phyloP scores from a whole-genome alignment of 2,113 vertebrate genomes.

The Sclerurus mexicanus region DNA sequence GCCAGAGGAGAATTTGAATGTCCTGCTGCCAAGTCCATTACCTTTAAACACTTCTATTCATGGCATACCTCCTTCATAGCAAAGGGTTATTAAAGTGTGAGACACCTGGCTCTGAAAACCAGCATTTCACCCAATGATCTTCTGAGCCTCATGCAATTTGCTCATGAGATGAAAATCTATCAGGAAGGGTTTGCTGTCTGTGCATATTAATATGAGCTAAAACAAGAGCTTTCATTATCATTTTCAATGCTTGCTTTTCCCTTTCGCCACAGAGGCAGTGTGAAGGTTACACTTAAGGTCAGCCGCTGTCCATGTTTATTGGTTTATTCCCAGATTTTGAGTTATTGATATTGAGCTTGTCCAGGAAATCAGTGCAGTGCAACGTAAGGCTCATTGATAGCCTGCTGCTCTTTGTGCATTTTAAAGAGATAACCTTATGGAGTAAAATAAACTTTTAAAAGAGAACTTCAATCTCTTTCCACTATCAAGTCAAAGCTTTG shows the following conservation, averaged over 20 bases:
- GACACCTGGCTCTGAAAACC: not conserved
- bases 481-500: not conserved
- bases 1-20: not conserved
- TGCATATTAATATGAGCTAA: constrained; percentile 43
- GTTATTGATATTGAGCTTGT: constrained; percentile 45
- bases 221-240: constrained; percentile 27
- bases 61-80: not conserved
- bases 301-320: not conserved
- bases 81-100: not conserved
- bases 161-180: constrained; percentile 28
- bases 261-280: constrained; percentile 15
- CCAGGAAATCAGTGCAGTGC: constrained; percentile 24
- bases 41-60: not conserved
- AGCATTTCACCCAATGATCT: constrained; percentile 16
- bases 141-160: constrained; percentile 24
- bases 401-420: constrained; percentile 41
- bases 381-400: constrained; percentile 47
- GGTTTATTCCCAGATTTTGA: constrained; percentile 42
- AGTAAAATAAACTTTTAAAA: not conserved
- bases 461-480: not conserved
- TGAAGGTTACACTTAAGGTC: constrained; percentile 59
- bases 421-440: constrained; percentile 30
- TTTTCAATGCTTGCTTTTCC: not conserved
- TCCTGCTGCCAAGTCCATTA: not conserved
- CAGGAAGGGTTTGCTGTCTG: constrained; percentile 18